Evolutionary conservation across 2,797 vertebrate species (phyloP).

Genomic region (Simalia tracyae): DNA sequence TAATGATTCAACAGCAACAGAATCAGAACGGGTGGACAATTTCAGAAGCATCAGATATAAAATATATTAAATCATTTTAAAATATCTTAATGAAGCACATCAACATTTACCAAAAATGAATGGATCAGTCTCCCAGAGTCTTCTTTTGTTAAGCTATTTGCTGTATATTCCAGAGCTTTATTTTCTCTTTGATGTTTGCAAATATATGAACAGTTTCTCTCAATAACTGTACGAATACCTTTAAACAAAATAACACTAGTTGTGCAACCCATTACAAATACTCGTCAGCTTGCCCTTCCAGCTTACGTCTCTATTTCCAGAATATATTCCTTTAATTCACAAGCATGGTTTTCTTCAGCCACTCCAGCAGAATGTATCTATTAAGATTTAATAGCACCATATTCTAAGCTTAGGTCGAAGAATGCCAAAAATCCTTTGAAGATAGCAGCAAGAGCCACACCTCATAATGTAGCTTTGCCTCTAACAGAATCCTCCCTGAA

Average conservation of each 20-base stretch:
- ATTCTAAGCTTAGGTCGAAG: constrained; percentile 65
- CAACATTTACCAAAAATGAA: constrained; percentile 84
- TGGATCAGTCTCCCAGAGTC: constrained; percentile 82
- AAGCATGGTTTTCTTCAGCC: constrained; percentile 57
- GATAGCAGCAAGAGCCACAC: constrained; percentile 51
- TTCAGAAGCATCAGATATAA: neutral
- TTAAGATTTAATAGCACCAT: constrained; percentile 61
- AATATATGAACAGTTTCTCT: constrained; percentile 91
- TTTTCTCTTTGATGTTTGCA: constrained; percentile 85
- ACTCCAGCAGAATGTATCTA: constrained; percentile 61
- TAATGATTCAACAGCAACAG: neutral
- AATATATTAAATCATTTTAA: constrained; percentile 19
- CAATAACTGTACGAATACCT: constrained; percentile 86
- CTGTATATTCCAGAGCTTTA: constrained; percentile 80
- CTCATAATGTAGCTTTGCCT: constrained; percentile 41
- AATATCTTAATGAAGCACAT: constrained; percentile 59
- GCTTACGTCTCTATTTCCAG: constrained; percentile 67
- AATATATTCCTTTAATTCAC: constrained; percentile 66
- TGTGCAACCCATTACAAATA: constrained; percentile 89
- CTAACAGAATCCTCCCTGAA: constrained; percentile 38
- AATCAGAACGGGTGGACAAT: neutral
- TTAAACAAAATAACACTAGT: constrained; percentile 89
- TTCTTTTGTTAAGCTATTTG: constrained; percentile 79
- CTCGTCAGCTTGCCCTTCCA: constrained; percentile 73
- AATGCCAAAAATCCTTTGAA: constrained; percentile 68